Base-by-base conservation (phyloP, 2,888 invertebrate species). In the Notocelia uddmanniana region DNA sequence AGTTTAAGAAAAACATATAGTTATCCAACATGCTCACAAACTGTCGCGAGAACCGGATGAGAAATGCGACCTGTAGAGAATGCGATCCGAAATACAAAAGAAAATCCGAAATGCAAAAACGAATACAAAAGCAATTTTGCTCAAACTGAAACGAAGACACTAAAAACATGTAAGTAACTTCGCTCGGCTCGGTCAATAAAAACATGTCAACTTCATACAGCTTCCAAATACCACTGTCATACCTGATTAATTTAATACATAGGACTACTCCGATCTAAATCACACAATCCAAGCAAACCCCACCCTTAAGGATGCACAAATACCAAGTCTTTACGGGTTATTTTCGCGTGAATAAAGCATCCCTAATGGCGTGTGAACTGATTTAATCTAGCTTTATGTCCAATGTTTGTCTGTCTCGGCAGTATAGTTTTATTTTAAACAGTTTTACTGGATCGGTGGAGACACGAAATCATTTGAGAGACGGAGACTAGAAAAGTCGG, bases 321-420 rank as follows among this genome's bases (percentile, higher is more conserved):
- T 15, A 23, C 2, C 21, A 31, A 60, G 5, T 57, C 62, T 70
- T 74, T 77, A 82, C 77, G 79, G 80, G 76, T 76, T 72, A 78
- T 78, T 81, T 83, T 81, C 55, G 77, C 76, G 67, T 79, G 78
- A 68, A 76, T 75, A 76, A 73, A 69, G 71, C 76, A 78, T 82
- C 81, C 80, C 85, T 88, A 89, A 90, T 90, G 88, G 89, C 78
- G 87, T 87, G 87, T 88, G 83, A 89, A 86, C 84, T 86, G 85
- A 88, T 86, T 89, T 89, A 86, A 89, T 88, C 88, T 86, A 85
- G 79, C 81, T 85, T 85, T 84, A 84, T 84, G 84, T 83, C 83
- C 80, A 78, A 75, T 74, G 81, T 82, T 80, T 82, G 79, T 83
- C 81, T 80, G 81, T 83, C 81, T 84, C 84, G 84, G 82, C 80